Evolutionary conservation across 2,113 vertebrate genomes (phyloP).

Genomic region (Forbesichthys agassizii): DNA sequence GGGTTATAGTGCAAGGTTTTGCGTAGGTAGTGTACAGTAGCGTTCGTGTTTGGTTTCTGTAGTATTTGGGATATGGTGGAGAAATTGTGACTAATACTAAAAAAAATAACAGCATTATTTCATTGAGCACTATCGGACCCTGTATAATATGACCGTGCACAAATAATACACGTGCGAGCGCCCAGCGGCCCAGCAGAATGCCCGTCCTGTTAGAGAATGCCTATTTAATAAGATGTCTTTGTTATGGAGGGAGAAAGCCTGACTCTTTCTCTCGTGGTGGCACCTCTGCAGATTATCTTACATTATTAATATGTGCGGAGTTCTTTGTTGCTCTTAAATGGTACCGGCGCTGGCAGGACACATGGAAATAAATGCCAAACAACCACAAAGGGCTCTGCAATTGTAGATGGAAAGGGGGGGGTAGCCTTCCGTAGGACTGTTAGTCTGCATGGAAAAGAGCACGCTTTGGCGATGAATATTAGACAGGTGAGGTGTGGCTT

Average conservation of each 20-base stretch:
- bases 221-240: conserved; percentile 16
- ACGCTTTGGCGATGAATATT: conserved; percentile 39
- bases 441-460: conserved; percentile 14
- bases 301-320: conserved; percentile 43
- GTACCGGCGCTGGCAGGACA: neutral
- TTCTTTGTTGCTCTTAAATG: conserved; percentile 28
- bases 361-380: neutral
- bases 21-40: conserved; percentile 13
- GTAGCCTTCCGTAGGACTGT: conserved; percentile 6
- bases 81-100: conserved; percentile 22
- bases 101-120: neutral
- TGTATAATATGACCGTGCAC: neutral
- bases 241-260: neutral
- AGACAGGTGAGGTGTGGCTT: conserved; percentile 28
- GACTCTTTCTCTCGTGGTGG: neutral
- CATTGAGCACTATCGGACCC: neutral
- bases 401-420: neutral
- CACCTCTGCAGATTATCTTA: conserved; percentile 11
- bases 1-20: conserved; percentile 30
- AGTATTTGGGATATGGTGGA: conserved; percentile 29
- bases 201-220: neutral
- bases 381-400: neutral
- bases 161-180: neutral
- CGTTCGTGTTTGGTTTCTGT: neutral
- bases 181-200: neutral